Percentiles rank a stretch among this genome's conserved stretches.
These are phyloP conservation scores for Scomber colias DNA, from an alignment of 2,113 vertebrate species.

Conservation along the genomic window DNA sequence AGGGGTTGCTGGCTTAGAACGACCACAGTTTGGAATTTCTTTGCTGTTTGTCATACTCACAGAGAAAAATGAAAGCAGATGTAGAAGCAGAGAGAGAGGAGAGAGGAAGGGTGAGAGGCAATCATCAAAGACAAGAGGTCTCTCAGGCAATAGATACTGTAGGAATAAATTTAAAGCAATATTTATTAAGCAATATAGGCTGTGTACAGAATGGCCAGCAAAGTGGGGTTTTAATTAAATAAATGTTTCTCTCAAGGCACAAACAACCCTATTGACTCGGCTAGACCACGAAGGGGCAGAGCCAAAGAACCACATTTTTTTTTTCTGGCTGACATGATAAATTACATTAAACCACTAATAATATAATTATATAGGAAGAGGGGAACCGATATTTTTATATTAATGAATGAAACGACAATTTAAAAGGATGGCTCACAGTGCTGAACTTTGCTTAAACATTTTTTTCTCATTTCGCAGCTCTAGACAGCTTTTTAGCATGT, in stretches of 20 bases:
- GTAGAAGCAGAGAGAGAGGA: constrained; percentile 66
- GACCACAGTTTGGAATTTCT: constrained; percentile 85
- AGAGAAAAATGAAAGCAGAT: constrained; percentile 87
- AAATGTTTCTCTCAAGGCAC: constrained; percentile 51
- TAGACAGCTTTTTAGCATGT: neutral
- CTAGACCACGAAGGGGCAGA: constrained; percentile 35
- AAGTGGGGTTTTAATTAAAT: constrained; percentile 53
- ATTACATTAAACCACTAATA: constrained; percentile 50
- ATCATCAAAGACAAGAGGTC: constrained; percentile 69
- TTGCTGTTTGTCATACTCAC: constrained; percentile 85
- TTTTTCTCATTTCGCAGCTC: constrained; percentile 10
- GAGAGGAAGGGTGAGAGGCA: constrained; percentile 45
- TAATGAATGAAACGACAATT: constrained; percentile 42
- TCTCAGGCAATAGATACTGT: constrained; percentile 65
- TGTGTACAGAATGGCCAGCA: constrained; percentile 6
- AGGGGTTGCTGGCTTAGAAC: constrained; percentile 73
- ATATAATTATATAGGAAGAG: constrained; percentile 60
- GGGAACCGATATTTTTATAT: constrained; percentile 44
- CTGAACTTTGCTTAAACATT: no score
- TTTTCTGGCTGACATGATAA: constrained; percentile 46
- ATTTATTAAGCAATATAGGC: constrained; percentile 51
- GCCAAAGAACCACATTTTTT: constrained; percentile 27
- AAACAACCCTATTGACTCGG: constrained; percentile 44
- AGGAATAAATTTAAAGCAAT: constrained; percentile 62
- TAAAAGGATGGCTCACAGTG: constrained; percentile 25